A percentile compares a stretch with the other conserved stretches of the same genome.
Evolutionary conservation across 2,888 invertebrate genomes (phyloP).

Genomic region (Drosophila suboccidentalis): DNA sequence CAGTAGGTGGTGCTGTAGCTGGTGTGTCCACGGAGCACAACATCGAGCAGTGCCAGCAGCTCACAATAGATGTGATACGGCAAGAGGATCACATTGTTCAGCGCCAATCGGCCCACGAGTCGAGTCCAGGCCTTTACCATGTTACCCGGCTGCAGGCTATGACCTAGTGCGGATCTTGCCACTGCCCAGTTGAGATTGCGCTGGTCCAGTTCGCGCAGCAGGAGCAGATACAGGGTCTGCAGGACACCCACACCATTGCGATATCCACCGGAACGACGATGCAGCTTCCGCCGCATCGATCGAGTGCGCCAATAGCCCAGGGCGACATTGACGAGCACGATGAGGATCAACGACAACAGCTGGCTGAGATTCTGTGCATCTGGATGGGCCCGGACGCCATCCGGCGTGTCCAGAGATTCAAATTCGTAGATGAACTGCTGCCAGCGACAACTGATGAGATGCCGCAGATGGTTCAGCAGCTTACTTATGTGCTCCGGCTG

Average conservation of each 20-base stretch:
- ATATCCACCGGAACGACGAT: slow-evolving; percentile 54
- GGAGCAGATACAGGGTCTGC: slow-evolving; percentile 75
- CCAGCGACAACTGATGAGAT: slow-evolving; percentile 91
- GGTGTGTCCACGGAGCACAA: slow-evolving; percentile 81
- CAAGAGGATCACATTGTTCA: slow-evolving; percentile 73
- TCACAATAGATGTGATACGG: slow-evolving; percentile 82
- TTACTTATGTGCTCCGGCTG: slow-evolving; percentile 89
- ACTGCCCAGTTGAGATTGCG: slow-evolving; percentile 84
- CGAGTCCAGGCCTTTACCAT: slow-evolving; percentile 81
- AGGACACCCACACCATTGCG: slow-evolving; percentile 53
- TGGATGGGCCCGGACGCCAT: slow-evolving; percentile 67
- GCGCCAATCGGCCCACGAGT: slow-evolving; percentile 82
- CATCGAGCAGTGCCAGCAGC: slow-evolving; percentile 77
- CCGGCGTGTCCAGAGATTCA: slow-evolving; percentile 91
- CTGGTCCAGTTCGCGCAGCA: slow-evolving; percentile 83
- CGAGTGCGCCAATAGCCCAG: slow-evolving; percentile 87
- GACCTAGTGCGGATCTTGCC: slow-evolving; percentile 83
- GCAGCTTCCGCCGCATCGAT: slow-evolving; percentile 52
- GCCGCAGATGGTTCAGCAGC: slow-evolving; percentile 89
- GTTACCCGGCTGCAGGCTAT: slow-evolving; percentile 86
- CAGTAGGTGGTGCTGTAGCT: slow-evolving; percentile 73
- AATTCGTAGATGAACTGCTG: slow-evolving; percentile 92
- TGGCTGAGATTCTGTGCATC: slow-evolving; percentile 80
- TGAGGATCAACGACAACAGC: slow-evolving; percentile 88
- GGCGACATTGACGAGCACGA: slow-evolving; percentile 88